Evolutionary conservation across 2,888 invertebrate genomes (phyloP).

Genomic region (Selenia dentaria): DNA sequence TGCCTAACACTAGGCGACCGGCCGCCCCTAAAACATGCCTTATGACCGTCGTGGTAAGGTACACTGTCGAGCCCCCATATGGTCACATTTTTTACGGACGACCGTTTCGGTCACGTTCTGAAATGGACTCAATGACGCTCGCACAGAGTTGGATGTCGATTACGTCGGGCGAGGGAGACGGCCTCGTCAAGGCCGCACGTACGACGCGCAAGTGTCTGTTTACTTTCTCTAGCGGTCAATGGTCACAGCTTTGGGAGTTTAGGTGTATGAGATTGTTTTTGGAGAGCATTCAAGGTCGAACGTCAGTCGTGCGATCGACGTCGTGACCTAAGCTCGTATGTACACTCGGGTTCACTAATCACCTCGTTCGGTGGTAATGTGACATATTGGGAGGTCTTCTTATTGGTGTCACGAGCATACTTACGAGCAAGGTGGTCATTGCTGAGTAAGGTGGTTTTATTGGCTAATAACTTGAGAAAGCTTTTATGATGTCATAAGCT

Average conservation of each 20-base stretch:
- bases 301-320: conserved; percentile 27
- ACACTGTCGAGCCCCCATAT: conserved; percentile 36
- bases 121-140: conserved; percentile 46
- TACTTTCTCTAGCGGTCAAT: conserved; percentile 79
- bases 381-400: conserved; percentile 1
- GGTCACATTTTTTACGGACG: conserved; percentile 44
- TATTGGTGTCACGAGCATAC: conserved; percentile 5
- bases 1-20: conserved; percentile 30
- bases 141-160: conserved; percentile 43
- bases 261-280: conserved; percentile 44
- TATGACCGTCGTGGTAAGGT: conserved; percentile 45
- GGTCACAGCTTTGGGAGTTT: conserved; percentile 57
- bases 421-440: not conserved
- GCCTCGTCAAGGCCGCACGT: conserved; percentile 75
- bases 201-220: conserved; percentile 59
- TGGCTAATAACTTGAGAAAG: conserved; percentile 25
- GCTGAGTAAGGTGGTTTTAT: conserved; percentile 17
- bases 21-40: conserved; percentile 40
- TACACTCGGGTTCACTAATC: conserved; percentile 14
- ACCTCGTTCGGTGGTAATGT: conserved; percentile 7
- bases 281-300: conserved; percentile 60
- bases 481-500: conserved; percentile 25
- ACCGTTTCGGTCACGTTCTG: conserved; percentile 38
- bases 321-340: conserved; percentile 17
- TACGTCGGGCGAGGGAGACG: conserved; percentile 38